These are phyloP conservation scores for Ovibos moschatus DNA, from an alignment of 2,113 vertebrate species.

Conservation along the genomic window DNA sequence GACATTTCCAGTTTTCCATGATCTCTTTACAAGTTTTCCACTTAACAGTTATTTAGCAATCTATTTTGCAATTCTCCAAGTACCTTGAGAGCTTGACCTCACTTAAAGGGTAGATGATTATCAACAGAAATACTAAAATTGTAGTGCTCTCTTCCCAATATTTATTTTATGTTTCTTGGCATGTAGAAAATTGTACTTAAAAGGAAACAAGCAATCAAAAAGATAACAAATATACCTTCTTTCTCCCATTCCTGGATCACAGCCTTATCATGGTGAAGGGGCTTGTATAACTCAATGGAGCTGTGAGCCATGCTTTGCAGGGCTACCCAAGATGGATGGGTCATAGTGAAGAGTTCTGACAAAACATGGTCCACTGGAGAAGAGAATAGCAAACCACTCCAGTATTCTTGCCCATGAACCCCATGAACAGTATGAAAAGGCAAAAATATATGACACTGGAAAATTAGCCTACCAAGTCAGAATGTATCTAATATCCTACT, in stretches of 20 bases:
- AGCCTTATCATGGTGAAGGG: background rate
- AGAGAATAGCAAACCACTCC: background rate
- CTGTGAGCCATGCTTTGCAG: background rate
- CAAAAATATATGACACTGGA: background rate
- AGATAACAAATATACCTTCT: background rate
- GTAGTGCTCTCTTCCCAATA: background rate
- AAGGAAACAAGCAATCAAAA: background rate
- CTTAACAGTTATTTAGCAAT: slow-evolving; percentile 1
- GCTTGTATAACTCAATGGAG: background rate
- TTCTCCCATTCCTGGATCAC: background rate
- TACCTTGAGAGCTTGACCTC: background rate
- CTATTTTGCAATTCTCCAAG: slow-evolving; percentile 38
- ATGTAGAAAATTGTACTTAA: background rate
- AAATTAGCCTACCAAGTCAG: background rate
- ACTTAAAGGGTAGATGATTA: slow-evolving; percentile 4
- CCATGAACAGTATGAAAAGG: background rate
- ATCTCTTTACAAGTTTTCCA: background rate
- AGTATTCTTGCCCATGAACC: background rate
- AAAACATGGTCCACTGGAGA: background rate
- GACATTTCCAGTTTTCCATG: background rate
- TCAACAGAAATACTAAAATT: background rate
- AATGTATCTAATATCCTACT: background rate
- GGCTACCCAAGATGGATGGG: background rate
- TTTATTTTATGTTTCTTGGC: background rate
- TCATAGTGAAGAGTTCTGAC: background rate